Conservation (phyloP, 2,888 invertebrate genomes). For the Sinhomidia bicolor region DNA sequence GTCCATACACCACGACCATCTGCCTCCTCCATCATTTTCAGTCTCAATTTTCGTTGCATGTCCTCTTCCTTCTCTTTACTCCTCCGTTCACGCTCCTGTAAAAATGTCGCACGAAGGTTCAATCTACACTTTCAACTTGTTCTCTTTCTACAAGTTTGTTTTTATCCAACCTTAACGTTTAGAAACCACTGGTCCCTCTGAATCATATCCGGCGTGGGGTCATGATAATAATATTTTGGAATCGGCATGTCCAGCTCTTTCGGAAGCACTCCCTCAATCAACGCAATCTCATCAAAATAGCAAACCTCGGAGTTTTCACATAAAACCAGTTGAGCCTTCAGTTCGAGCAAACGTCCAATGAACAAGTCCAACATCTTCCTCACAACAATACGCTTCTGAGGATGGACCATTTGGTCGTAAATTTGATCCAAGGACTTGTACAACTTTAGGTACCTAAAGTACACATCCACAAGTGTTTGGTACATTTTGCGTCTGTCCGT, state of each 20-base stretch:
- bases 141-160: too few relatives aligned
- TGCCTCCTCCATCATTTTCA: slow-evolving; percentile 30
- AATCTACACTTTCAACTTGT: too few relatives aligned
- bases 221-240: slow-evolving; percentile 86
- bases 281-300: slow-evolving; percentile 91
- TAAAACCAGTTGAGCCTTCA: slow-evolving; percentile 94
- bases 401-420: slow-evolving; percentile 95
- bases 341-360: slow-evolving; percentile 91
- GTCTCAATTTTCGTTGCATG: slow-evolving; percentile 37
- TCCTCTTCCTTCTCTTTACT: slow-evolving; percentile 61
- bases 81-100: slow-evolving; percentile 85
- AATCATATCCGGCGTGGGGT: slow-evolving; percentile 66
- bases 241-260: slow-evolving; percentile 87
- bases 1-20: slow-evolving; percentile 47
- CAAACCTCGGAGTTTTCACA: slow-evolving; percentile 92
- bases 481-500: slow-evolving; percentile 85
- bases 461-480: slow-evolving; percentile 87
- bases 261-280: slow-evolving; percentile 91
- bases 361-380: slow-evolving; percentile 88
- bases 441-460: slow-evolving; percentile 90
- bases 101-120: too few relatives aligned
- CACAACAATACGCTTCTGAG: slow-evolving; percentile 93
- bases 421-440: slow-evolving; percentile 89
- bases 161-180: slow-evolving; percentile 89
- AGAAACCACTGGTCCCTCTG: slow-evolving; percentile 81